Percentiles rank a stretch among this genome's conserved stretches.
Evolutionary conservation across 2,113 vertebrate genomes (phyloP).

Genomic region (Leuciscus idus): DNA sequence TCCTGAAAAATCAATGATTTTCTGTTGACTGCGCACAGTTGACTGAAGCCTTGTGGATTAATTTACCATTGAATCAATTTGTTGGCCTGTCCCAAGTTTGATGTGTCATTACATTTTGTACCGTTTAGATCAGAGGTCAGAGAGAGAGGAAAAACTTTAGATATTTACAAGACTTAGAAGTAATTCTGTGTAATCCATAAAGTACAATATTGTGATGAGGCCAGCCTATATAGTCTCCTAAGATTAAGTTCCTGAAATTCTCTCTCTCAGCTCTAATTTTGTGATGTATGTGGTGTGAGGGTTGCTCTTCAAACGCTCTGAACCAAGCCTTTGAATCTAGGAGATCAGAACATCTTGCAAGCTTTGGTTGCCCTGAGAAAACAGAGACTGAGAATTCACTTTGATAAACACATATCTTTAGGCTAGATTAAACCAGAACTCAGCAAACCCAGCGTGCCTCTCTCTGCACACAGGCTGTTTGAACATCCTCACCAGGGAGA

Average conservation of each 20-base stretch:
- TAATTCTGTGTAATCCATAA: conserved; percentile 14
- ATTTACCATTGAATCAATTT: conserved; percentile 50
- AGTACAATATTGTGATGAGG: background rate
- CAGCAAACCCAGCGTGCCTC: conserved; percentile 56
- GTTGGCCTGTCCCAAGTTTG: conserved; percentile 34
- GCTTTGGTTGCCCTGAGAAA: conserved; percentile 63
- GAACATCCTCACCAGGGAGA: conserved; percentile 65
- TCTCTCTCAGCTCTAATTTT: conserved; percentile 37
- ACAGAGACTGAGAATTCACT: conserved; percentile 69
- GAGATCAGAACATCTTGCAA: conserved; percentile 63
- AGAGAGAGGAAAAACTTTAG: conserved; percentile 23
- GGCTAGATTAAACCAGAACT: conserved; percentile 72
- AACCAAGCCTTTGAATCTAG: conserved; percentile 64
- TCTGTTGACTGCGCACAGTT: conserved; percentile 40
- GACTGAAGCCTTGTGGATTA: conserved; percentile 43
- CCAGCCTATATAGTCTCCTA: background rate
- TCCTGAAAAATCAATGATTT: conserved; percentile 52
- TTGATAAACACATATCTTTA: conserved; percentile 76
- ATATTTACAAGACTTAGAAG: background rate
- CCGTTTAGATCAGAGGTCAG: conserved; percentile 30
- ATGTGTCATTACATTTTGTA: conserved; percentile 36
- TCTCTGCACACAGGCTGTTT: conserved; percentile 62
- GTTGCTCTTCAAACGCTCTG: conserved; percentile 62
- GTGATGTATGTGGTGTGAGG: conserved; percentile 45
- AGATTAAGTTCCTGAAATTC: background rate